These are phyloP conservation scores for Oithona nana DNA, from an alignment of 2,888 invertebrate species.

Conservation along the genomic window DNA sequence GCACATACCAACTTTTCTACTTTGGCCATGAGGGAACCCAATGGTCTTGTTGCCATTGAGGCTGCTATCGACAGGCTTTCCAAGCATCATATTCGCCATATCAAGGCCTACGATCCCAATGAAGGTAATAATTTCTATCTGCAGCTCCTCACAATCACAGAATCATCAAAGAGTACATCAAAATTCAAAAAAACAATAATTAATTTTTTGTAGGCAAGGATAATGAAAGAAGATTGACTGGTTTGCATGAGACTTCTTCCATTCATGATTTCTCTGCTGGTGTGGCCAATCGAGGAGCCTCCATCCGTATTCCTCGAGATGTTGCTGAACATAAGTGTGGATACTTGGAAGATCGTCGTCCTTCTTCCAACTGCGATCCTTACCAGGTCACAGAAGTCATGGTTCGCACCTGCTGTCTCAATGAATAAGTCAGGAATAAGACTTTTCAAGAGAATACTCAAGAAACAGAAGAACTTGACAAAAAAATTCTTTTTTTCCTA, in stretches of 20 bases:
- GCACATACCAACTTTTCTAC: constrained; percentile 95
- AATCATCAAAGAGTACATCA: too few species aligned
- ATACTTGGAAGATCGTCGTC: constrained; percentile 87
- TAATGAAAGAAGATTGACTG: constrained; percentile 85
- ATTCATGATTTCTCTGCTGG: constrained; percentile 89
- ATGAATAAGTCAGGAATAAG: too few species aligned
- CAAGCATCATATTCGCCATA: constrained; percentile 75
- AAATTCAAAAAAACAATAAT: not conserved
- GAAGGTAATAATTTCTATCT: too few species aligned
- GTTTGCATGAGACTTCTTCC: constrained; percentile 84
- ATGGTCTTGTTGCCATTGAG: constrained; percentile 57
- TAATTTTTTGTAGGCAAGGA: constrained; percentile 38
- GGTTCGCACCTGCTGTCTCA: constrained; percentile 60
- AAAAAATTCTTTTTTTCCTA: too few species aligned
- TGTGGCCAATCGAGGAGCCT: constrained; percentile 81
- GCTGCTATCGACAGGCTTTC: constrained; percentile 85
- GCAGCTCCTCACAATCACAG: too few species aligned
- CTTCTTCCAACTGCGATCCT: constrained; percentile 80
- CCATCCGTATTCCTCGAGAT: constrained; percentile 77
- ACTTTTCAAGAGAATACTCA: too few species aligned
- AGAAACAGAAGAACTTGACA: too few species aligned
- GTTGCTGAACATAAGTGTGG: constrained; percentile 80
- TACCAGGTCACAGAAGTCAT: constrained; percentile 68
- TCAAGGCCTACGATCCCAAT: constrained; percentile 86
- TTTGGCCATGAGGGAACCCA: constrained; percentile 54